Conservation (phyloP, 2,113 vertebrate species). For the Crypturellus undulatus region DNA sequence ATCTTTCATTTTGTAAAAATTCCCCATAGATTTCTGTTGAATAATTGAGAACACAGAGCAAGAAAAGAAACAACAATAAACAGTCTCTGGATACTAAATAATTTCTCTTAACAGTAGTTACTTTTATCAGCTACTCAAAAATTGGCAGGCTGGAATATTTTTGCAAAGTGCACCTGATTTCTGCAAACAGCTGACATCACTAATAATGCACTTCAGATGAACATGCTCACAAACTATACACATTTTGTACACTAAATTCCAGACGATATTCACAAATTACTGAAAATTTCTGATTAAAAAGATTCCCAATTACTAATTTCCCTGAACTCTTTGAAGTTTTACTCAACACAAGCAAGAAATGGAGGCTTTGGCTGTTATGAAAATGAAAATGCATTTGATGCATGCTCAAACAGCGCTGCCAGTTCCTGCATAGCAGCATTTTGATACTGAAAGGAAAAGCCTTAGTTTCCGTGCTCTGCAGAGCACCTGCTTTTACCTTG, state of each 20-base stretch:
- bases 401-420: background rate
- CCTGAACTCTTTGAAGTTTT: background rate
- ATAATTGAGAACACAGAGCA: background rate
- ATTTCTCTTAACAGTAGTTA: background rate
- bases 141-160: background rate
- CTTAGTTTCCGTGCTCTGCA: rapidly evolving
- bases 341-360: background rate
- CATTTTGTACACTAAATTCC: background rate
- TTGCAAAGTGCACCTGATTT: background rate
- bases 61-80: background rate
- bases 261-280: background rate
- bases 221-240: background rate
- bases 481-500: background rate
- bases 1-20: background rate
- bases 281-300: background rate
- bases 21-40: background rate
- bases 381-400: background rate
- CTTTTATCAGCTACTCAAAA: background rate
- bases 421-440: background rate
- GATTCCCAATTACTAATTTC: background rate
- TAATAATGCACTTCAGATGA: background rate
- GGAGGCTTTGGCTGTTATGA: rapidly evolving
- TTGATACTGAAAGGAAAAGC: background rate
- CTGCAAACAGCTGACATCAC: background rate
- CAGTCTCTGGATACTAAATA: background rate